Conservation (phyloP, 1,140 invertebrate species). For the Archivesica marissinica region DNA sequence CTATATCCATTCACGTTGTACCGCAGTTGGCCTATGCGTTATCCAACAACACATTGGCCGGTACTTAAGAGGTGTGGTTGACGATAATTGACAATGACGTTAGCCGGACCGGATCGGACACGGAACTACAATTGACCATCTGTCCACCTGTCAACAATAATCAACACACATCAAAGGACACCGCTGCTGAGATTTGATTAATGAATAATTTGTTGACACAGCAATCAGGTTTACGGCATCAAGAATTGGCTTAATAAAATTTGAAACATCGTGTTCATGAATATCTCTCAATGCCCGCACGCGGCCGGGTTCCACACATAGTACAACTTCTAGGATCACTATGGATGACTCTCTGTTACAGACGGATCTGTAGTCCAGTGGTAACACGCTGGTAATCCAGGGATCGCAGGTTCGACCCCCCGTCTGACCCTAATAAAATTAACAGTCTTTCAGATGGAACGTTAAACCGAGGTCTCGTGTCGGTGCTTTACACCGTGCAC, state of each 20-base stretch:
- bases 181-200: constrained; percentile 39
- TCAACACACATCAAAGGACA: constrained; percentile 34
- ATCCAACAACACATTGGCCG: background rate
- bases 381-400: too few relatives aligned
- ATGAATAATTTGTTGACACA: constrained; percentile 47
- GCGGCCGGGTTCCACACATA: too few relatives aligned
- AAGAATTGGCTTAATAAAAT: background rate
- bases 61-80: background rate
- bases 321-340: too few relatives aligned
- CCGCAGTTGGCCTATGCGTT: too few relatives aligned
- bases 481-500: too few relatives aligned
- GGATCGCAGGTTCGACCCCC: too few relatives aligned
- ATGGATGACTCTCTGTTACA: too few relatives aligned
- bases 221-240: constrained; percentile 12
- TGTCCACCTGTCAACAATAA: constrained; percentile 34
- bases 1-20: too few relatives aligned
- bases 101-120: constrained; percentile 19
- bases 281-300: background rate
- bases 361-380: too few relatives aligned
- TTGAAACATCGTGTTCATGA: background rate
- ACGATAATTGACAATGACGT: constrained; percentile 17
- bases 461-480: too few relatives aligned
- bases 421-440: too few relatives aligned
- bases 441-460: too few relatives aligned
- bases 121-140: constrained; percentile 12